phyloP scores from a whole-genome alignment of 2,797 vertebrate genomes.

The Microctenopoma lineatum region DNA sequence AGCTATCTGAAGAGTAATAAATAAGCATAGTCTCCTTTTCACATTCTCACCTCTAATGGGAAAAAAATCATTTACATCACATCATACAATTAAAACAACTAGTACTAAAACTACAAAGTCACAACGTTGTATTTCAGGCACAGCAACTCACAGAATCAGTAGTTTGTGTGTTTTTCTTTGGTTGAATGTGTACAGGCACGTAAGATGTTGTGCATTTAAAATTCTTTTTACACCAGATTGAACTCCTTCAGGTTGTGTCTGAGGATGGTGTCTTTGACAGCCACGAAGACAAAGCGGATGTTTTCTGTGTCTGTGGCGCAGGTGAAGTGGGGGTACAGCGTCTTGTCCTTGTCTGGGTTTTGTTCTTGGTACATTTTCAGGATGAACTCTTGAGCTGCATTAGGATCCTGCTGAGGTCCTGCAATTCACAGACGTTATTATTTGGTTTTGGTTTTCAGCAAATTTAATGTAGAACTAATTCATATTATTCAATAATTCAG shows the following conservation, averaged over 20 bases:
- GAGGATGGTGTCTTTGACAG: constrained; percentile 93
- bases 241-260: constrained; percentile 89
- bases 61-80: constrained; percentile 3
- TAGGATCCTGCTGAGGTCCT: constrained; percentile 88
- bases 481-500: background rate
- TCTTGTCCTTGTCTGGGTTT: constrained; percentile 90
- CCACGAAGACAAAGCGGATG: constrained; percentile 89
- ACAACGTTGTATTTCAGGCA: constrained; percentile 16
- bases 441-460: background rate
- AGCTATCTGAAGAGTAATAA: constrained; percentile 4
- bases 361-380: constrained; percentile 91
- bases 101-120: constrained; percentile 4
- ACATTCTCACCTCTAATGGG: constrained; percentile 15
- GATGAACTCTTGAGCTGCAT: constrained; percentile 88
- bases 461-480: background rate
- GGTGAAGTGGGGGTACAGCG: constrained; percentile 90
- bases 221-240: constrained; percentile 82
- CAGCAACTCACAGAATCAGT: background rate
- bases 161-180: constrained; percentile 15
- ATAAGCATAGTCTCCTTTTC: constrained; percentile 8
- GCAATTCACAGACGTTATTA: constrained; percentile 3
- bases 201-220: background rate
- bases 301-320: constrained; percentile 94
- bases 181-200: constrained; percentile 13
- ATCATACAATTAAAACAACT: constrained; percentile 1